Conservation (phyloP, 64 coral and sea anemone species). For the Porites australiensis region DNA sequence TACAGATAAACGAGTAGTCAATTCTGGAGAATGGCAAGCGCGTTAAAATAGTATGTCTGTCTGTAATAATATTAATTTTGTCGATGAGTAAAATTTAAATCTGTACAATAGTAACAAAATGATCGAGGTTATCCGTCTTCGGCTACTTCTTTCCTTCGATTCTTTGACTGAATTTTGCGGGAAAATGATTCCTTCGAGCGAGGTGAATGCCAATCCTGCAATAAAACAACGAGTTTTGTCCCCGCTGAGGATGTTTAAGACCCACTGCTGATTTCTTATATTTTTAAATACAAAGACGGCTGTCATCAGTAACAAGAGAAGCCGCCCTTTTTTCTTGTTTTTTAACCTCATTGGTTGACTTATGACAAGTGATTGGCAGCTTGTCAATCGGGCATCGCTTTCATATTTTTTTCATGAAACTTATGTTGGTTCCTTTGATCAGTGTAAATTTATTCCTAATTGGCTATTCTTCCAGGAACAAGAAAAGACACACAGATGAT, state of each 20-base stretch:
- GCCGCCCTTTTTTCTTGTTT: background rate
- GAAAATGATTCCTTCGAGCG: background rate
- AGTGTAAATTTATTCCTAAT: background rate
- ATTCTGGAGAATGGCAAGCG: background rate
- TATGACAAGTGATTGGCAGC: background rate
- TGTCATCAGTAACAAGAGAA: background rate
- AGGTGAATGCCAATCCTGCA: background rate
- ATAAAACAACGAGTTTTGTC: background rate
- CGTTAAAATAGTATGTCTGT: background rate
- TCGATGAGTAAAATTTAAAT: background rate
- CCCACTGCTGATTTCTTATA: background rate
- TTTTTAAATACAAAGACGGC: background rate
- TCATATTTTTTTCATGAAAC: background rate
- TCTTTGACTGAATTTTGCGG: background rate
- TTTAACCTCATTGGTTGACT: constrained; percentile 9
- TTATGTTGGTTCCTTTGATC: background rate
- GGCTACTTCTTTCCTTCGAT: background rate
- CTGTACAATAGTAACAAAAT: constrained; percentile 38
- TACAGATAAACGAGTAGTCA: no score
- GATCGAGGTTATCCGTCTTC: background rate
- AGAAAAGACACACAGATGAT: background rate
- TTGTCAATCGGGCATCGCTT: background rate
- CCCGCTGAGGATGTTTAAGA: background rate
- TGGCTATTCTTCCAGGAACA: no score
- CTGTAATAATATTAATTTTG: background rate